Percentiles rank a stretch among this genome's conserved stretches.
phyloP scores from a whole-genome alignment of 2,113 vertebrate genomes.

The Delphinapterus leucas region DNA sequence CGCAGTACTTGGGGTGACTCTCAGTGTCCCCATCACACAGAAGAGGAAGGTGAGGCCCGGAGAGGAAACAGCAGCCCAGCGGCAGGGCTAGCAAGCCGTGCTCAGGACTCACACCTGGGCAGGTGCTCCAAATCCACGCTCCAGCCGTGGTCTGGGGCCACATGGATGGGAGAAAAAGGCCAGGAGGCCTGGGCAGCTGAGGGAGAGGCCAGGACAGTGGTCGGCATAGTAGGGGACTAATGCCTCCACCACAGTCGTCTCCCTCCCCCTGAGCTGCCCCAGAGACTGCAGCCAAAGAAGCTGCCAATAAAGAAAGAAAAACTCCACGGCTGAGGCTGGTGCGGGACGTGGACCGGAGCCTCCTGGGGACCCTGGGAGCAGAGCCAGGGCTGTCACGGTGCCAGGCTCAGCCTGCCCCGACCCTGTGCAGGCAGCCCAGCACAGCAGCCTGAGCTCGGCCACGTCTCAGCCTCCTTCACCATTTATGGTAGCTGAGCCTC shows the following conservation, averaged over 20 bases:
- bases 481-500: slow-evolving; percentile 86
- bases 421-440: slow-evolving; percentile 43
- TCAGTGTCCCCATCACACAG: not conserved
- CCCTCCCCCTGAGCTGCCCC: not conserved
- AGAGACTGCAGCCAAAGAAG: not conserved
- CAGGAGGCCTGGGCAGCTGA: not conserved
- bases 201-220: not conserved
- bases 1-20: not conserved
- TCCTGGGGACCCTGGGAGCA: not conserved
- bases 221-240: accelerated
- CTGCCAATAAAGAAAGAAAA: not conserved
- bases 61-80: accelerated
- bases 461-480: slow-evolving; percentile 78
- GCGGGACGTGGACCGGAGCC: not conserved
- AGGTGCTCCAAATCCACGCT: accelerated
- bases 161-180: not conserved
- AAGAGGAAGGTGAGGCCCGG: not conserved
- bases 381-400: slow-evolving; percentile 66
- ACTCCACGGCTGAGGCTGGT: not conserved
- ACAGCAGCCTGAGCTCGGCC: slow-evolving; percentile 1
- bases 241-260: too few relatives aligned
- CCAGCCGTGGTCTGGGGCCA: accelerated
- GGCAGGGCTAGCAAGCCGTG: accelerated
- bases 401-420: slow-evolving; percentile 46
- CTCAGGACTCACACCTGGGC: not conserved